A percentile compares a stretch with the other conserved stretches of the same genome.
phyloP scores from a whole-genome alignment of 64 coral and sea anemone genomes.

The Dendronephthya gigantea region DNA sequence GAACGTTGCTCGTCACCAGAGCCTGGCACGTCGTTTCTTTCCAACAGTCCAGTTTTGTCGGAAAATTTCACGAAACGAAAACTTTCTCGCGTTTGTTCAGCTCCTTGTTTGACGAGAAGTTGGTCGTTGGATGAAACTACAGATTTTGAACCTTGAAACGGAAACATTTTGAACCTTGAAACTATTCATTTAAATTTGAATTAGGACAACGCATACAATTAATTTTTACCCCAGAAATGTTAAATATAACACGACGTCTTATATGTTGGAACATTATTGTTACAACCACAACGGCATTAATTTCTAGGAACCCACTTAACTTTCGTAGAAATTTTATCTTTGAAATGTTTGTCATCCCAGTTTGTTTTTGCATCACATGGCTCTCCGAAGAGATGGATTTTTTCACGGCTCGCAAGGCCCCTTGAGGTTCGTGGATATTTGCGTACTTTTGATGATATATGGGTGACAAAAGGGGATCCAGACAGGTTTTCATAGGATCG shows the following conservation, averaged over 20 bases:
- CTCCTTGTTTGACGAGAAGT: neutral
- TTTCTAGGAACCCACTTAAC: constrained; percentile 1
- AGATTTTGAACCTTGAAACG: neutral
- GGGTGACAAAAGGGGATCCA: too few relatives aligned
- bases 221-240: too few relatives aligned
- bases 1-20: neutral
- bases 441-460: too few relatives aligned
- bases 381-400: too few relatives aligned
- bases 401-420: neutral
- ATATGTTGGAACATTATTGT: too few relatives aligned
- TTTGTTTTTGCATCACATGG: neutral
- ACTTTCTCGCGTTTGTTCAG: neutral
- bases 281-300: neutral
- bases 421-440: neutral
- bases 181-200: neutral
- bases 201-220: too few relatives aligned
- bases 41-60: neutral
- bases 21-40: neutral
- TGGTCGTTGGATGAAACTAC: neutral
- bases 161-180: too few relatives aligned
- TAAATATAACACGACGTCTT: too few relatives aligned
- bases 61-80: neutral
- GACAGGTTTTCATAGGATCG: too few relatives aligned
- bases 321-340: neutral
- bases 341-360: neutral